These are phyloP conservation scores for Tyrophagus putrescentiae DNA, from an alignment of 1,140 invertebrate genomes.

Conservation along the genomic window DNA sequence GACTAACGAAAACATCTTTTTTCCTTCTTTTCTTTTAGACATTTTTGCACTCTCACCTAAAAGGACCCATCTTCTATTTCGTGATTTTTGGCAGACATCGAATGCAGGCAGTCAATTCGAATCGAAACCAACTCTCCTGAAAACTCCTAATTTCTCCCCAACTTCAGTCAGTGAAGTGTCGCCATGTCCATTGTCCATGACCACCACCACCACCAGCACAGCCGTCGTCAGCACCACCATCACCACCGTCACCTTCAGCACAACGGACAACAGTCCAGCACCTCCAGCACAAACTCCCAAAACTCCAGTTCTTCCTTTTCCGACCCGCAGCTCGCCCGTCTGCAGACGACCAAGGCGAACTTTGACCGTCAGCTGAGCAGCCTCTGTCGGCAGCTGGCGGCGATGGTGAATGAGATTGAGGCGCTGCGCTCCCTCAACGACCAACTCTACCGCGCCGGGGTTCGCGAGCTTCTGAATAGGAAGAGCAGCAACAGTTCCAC, in stretches of 20 bases:
- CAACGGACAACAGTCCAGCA: no score
- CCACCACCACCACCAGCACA: neutral
- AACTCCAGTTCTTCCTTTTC: no score
- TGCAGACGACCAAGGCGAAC: neutral
- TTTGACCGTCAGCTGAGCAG: neutral
- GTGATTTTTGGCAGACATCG: no score
- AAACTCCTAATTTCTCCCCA: no score
- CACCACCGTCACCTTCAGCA: neutral
- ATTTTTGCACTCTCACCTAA: no score
- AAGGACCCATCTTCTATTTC: no score
- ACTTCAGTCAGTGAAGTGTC: no score
- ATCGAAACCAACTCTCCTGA: no score
- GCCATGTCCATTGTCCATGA: neutral
- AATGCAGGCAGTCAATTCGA: no score
- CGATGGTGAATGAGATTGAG: neutral
- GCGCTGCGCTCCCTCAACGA: neutral
- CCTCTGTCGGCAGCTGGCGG: neutral
- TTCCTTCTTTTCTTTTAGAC: no score
- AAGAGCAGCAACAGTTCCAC: neutral
- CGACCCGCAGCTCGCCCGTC: neutral
- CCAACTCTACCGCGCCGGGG: neutral
- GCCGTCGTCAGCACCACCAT: neutral
- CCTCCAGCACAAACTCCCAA: no score
- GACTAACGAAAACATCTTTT: no score
- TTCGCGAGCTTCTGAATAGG: neutral